These are phyloP conservation scores for Sterrhoptilus dennistouni DNA, from an alignment of 2,113 vertebrate genomes.

Conservation along the genomic window DNA sequence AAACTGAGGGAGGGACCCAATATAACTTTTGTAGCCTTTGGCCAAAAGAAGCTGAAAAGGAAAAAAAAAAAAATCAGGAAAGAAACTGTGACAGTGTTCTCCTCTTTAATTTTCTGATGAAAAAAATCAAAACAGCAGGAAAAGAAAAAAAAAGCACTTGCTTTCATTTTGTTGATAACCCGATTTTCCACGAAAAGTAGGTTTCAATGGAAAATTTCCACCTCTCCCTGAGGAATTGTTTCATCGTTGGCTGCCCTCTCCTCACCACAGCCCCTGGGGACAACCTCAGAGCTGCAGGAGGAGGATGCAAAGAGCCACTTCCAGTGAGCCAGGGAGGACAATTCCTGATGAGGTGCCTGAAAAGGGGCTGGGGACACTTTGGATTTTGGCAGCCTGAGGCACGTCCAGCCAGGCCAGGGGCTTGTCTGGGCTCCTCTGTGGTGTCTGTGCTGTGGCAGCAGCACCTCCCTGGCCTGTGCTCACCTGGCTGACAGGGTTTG, in stretches of 20 bases:
- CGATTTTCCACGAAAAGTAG: constrained; percentile 37
- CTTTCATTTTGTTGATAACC: constrained; percentile 31
- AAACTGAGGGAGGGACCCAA: not conserved
- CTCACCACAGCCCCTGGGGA: not conserved
- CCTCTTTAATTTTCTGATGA: constrained; percentile 30
- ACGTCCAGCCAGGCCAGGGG: not conserved
- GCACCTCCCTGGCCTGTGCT: not conserved
- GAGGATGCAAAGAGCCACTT: not conserved
- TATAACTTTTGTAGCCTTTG: not conserved
- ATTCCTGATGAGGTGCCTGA: not conserved
- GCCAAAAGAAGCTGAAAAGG: not conserved
- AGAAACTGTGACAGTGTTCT: constrained; percentile 6
- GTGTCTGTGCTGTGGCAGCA: rapidly evolving
- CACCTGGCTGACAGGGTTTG: not conserved
- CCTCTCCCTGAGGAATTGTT: not conserved
- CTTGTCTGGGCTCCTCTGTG: rapidly evolving
- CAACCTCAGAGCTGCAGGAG: not conserved
- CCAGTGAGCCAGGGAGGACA: not conserved
- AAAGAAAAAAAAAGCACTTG: not conserved
- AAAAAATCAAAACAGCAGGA: not conserved
- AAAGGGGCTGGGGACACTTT: not conserved
- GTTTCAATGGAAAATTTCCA: constrained; percentile 45
- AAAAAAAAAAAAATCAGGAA: not conserved
- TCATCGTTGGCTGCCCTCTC: not conserved
- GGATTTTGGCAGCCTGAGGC: not conserved